Percentiles rank a stretch among this genome's conserved stretches.
These are phyloP conservation scores for Chironex yamaguchii DNA, from an alignment of 30 jellyfish, hydroid and myxozoan species.

Conservation along the genomic window DNA sequence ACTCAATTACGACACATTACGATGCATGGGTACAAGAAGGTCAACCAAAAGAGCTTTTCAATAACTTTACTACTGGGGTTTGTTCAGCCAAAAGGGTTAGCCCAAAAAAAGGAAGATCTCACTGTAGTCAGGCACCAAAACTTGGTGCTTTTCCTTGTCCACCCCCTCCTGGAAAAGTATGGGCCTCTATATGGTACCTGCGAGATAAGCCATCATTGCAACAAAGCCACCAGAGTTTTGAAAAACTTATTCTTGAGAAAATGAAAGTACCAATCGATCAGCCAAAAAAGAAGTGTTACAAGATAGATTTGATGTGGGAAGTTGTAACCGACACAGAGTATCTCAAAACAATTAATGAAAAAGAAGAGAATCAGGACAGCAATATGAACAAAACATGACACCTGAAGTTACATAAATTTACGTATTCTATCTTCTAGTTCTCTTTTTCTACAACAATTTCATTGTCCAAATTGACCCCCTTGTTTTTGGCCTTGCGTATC, in stretches of 20 bases:
- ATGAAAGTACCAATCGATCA: constrained; percentile 1
- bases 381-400: too few species aligned
- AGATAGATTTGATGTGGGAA: constrained; percentile 1
- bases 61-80: not conserved
- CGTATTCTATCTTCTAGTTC: too few species aligned
- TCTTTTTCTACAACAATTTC: too few species aligned
- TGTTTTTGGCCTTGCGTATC: too few species aligned
- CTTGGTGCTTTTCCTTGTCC: not conserved
- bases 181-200: not conserved
- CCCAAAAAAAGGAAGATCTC: not conserved
- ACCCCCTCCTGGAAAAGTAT: not conserved
- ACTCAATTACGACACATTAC: not conserved
- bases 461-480: too few species aligned
- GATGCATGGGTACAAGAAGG: constrained; percentile 45
- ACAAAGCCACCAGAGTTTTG: not conserved
- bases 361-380: too few species aligned
- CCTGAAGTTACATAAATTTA: too few species aligned
- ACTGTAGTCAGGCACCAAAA: too few species aligned
- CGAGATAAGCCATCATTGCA: not conserved
- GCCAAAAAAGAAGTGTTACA: not conserved
- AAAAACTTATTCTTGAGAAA: constrained; percentile 10
- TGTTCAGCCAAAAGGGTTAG: constrained; percentile 16
- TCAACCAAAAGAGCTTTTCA: constrained; percentile 30
- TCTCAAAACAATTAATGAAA: not conserved
- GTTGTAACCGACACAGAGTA: constrained; percentile 25